Evolutionary conservation across 92 coral and sea anemone species (phyloP).

Genomic region (Bergia sp.): DNA sequence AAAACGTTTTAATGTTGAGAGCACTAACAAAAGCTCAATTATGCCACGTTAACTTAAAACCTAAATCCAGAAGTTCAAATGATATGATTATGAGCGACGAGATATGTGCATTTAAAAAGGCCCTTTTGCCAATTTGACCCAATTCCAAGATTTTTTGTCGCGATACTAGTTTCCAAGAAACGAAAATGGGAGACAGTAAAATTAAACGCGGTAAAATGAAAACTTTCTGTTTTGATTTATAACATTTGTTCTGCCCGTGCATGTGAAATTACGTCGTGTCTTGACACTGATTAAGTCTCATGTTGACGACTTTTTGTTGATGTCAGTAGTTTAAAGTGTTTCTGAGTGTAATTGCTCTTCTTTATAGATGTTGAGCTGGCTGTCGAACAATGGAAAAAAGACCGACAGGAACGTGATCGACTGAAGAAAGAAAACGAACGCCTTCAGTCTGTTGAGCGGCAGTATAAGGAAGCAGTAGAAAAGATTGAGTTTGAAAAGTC

Average conservation of each 20-base stretch:
- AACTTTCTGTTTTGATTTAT: neutral
- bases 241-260: neutral
- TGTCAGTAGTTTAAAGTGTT: neutral
- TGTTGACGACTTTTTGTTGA: neutral
- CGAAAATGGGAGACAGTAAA: neutral
- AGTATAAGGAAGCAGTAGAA: constrained; percentile 86
- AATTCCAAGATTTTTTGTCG: neutral
- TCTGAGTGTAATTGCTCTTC: neutral
- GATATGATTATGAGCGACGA: neutral
- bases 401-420: constrained; percentile 93
- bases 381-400: constrained; percentile 94
- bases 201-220: neutral
- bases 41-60: neutral
- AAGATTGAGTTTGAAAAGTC: constrained; percentile 90
- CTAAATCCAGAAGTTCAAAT: no score
- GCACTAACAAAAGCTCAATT: neutral
- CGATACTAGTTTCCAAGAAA: neutral
- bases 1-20: neutral
- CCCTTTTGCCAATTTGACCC: neutral
- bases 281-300: neutral
- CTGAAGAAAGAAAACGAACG: constrained; percentile 92
- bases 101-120: neutral
- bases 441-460: constrained; percentile 79
- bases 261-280: neutral
- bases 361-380: constrained; percentile 96